Conservation (phyloP, 53 echinoderm and acorn worm genomes). For the Echinarachnius parma region DNA sequence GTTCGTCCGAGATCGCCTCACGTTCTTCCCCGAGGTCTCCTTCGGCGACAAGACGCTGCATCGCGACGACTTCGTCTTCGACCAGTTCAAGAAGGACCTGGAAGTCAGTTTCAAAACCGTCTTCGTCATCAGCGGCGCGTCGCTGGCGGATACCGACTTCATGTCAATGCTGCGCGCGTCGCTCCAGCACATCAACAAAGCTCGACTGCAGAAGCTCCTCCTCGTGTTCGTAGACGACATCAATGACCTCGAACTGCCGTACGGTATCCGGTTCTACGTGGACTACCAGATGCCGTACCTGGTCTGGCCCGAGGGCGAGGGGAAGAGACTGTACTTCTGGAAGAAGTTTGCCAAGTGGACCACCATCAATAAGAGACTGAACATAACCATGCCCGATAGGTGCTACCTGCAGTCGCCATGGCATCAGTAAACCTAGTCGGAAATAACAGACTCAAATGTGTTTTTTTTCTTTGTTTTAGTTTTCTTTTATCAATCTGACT, state of each 20-base stretch:
- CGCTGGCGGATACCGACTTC: conserved; percentile 19
- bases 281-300: conserved; percentile 14
- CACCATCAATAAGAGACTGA: conserved; percentile 17
- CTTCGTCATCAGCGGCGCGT: conserved; percentile 29
- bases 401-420: conserved; percentile 26
- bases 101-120: conserved; percentile 33
- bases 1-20: conserved; percentile 1
- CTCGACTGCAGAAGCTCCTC: conserved; percentile 5
- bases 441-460: no score
- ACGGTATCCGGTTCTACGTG: conserved; percentile 14
- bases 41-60: conserved; percentile 15
- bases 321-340: conserved; percentile 23
- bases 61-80: conserved; percentile 37
- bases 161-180: conserved; percentile 24
- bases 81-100: conserved; percentile 31
- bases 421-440: no score
- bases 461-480: no score
- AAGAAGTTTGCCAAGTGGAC: conserved; percentile 20
- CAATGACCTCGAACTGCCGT: neutral
- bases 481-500: no score
- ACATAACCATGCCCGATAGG: neutral
- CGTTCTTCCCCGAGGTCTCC: conserved; percentile 13
- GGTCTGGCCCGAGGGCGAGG: neutral
- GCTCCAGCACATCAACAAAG: conserved; percentile 1
- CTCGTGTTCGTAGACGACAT: conserved; percentile 8